Percentiles rank a stretch among this genome's conserved stretches.
These are phyloP conservation scores for Adelosebastes latens DNA, from an alignment of 2,797 vertebrate genomes.

Conservation along the genomic window DNA sequence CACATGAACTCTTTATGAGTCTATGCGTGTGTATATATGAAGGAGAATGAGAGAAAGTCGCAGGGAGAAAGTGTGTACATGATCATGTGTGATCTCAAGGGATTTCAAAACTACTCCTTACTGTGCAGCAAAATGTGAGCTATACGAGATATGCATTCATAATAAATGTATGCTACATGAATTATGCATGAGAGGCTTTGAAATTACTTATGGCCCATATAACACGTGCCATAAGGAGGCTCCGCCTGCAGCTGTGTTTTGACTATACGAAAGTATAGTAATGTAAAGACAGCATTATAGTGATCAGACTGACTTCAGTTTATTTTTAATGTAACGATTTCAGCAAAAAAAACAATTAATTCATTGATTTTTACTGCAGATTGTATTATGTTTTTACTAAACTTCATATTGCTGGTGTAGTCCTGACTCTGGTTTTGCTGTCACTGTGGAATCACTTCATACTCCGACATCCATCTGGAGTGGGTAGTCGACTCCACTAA, in stretches of 20 bases:
- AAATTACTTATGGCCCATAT: conserved; percentile 40
- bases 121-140: conserved; percentile 8
- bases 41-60: neutral
- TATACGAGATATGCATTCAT: conserved; percentile 31
- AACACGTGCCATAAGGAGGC: conserved; percentile 2
- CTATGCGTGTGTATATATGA: neutral
- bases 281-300: neutral
- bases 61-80: neutral
- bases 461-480: neutral
- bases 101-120: neutral
- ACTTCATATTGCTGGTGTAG: neutral
- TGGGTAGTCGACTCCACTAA: neutral
- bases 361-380: neutral
- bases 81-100: neutral
- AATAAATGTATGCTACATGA: conserved; percentile 44
- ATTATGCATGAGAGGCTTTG: conserved; percentile 46
- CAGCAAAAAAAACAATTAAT: neutral
- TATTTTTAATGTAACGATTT: neutral
- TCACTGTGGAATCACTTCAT: neutral
- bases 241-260: conserved; percentile 16
- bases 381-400: neutral
- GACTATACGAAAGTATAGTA: neutral
- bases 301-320: neutral
- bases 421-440: neutral
- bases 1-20: neutral